phyloP scores from a whole-genome alignment of 92 coral and sea anemone species.

The Paragorgia papillata region DNA sequence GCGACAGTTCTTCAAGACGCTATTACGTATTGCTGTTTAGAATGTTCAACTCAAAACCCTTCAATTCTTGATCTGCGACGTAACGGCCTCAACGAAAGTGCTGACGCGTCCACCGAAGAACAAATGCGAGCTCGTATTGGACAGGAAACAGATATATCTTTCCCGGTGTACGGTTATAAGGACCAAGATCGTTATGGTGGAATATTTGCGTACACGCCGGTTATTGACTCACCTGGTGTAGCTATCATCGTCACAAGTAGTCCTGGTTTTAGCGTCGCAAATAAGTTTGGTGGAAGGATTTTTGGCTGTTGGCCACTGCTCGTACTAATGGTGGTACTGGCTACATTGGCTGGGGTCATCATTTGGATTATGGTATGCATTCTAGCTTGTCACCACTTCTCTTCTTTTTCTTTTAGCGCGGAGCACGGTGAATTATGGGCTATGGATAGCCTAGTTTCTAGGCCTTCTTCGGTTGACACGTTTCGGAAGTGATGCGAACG shows the following conservation, averaged over 20 bases:
- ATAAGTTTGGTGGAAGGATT: constrained; percentile 45
- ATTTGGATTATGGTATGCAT: constrained; percentile 69
- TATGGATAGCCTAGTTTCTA: no score
- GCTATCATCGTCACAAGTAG: constrained; percentile 58
- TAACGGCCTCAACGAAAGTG: constrained; percentile 11
- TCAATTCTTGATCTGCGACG: constrained; percentile 26
- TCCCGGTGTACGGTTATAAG: constrained; percentile 64
- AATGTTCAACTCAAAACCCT: constrained; percentile 43
- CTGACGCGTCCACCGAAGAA: constrained; percentile 11
- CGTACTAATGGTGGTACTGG: constrained; percentile 33
- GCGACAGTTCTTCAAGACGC: constrained; percentile 41
- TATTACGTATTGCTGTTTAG: constrained; percentile 49
- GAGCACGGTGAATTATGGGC: no score
- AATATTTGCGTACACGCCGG: constrained; percentile 60
- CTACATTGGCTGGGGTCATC: constrained; percentile 66
- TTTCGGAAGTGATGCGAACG: no score
- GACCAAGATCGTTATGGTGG: constrained; percentile 63
- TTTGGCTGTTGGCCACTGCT: constrained; percentile 66
- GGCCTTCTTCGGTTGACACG: no score
- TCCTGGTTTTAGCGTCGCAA: constrained; percentile 20
- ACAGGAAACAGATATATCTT: constrained; percentile 62
- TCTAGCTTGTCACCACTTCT: no score
- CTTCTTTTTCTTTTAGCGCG: no score
- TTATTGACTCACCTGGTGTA: constrained; percentile 68
- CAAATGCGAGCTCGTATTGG: constrained; percentile 45